A percentile compares a stretch with the other conserved stretches of the same genome.
Conservation (phyloP, 2,113 vertebrate species). For the Corynorhinus townsendii region DNA sequence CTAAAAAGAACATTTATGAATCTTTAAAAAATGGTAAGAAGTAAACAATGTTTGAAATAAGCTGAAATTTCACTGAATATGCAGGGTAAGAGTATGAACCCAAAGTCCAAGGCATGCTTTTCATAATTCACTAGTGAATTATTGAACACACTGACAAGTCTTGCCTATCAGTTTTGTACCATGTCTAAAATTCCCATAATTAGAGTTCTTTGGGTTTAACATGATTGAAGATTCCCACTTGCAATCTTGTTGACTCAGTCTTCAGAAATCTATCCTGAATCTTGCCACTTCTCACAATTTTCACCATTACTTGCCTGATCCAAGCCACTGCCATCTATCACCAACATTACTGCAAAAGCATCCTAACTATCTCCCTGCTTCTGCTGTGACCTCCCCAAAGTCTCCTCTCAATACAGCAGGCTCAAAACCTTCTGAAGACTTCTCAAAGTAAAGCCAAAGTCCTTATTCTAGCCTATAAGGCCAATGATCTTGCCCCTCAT, state of each 20-base stretch:
- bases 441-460: neutral
- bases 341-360: neutral
- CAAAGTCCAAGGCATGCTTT: neutral
- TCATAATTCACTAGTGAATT: constrained; percentile 12
- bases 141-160: neutral
- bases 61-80: constrained; percentile 22
- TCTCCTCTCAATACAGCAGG: neutral
- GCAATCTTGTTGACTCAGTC: neutral
- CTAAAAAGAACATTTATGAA: constrained; percentile 12
- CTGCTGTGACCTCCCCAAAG: neutral
- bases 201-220: neutral
- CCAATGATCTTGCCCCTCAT: neutral
- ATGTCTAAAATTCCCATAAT: neutral
- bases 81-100: neutral
- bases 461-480: neutral
- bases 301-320: neutral
- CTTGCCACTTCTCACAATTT: neutral
- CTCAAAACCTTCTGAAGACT: neutral
- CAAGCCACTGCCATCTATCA: neutral
- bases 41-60: neutral
- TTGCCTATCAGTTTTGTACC: neutral
- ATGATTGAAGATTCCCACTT: neutral
- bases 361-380: neutral
- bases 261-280: neutral
- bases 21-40: neutral